A percentile compares a stretch with the other conserved stretches of the same genome.
These are phyloP conservation scores for Blomia tropicalis DNA, from an alignment of 2,888 invertebrate genomes.

Conservation along the genomic window DNA sequence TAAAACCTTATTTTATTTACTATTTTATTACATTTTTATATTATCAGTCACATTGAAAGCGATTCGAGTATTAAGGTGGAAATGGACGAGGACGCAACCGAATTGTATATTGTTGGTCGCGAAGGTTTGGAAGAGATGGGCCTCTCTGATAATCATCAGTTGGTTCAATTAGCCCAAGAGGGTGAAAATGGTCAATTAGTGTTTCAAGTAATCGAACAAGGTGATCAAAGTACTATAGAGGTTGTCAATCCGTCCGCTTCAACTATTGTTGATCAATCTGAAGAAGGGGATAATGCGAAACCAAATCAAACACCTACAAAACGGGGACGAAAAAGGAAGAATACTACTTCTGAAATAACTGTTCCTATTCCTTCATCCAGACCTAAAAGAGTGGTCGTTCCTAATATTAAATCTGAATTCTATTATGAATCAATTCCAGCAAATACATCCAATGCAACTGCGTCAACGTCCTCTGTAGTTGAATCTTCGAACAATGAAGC, in stretches of 20 bases:
- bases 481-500: background rate
- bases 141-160: background rate
- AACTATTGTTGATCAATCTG: background rate
- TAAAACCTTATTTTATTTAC: background rate
- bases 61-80: background rate
- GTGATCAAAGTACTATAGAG: background rate
- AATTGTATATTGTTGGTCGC: background rate
- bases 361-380: conserved; percentile 9
- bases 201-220: background rate
- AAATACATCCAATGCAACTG: background rate
- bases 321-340: conserved; percentile 4
- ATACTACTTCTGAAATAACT: background rate
- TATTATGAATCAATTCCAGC: background rate
- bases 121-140: background rate
- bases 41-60: background rate
- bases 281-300: background rate
- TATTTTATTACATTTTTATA: background rate
- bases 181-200: conserved; percentile 3
- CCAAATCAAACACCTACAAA: background rate
- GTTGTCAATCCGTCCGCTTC: background rate
- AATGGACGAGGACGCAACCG: background rate
- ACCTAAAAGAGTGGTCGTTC: conserved; percentile 1
- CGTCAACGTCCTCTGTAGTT: background rate
- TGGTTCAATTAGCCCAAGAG: background rate
- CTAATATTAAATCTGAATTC: conserved; percentile 13